phyloP scores from a whole-genome alignment of 2,797 vertebrate genomes.

The Okamejei kenojei region DNA sequence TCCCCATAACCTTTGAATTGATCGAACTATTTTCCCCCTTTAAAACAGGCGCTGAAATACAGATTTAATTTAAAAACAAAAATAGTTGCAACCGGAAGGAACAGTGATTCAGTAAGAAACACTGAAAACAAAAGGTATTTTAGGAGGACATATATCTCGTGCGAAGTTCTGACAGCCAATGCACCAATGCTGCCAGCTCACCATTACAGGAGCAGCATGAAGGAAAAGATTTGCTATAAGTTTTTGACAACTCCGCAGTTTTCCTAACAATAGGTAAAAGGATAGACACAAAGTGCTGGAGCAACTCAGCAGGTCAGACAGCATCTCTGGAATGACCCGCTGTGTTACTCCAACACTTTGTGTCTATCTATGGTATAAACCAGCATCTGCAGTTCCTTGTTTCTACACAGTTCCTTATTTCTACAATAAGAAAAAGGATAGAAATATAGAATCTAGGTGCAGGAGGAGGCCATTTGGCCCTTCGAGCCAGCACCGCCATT shows the following conservation, averaged over 20 bases:
- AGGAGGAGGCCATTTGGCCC: too few relatives aligned
- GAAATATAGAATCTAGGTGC: too few relatives aligned
- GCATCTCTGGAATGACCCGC: too few relatives aligned
- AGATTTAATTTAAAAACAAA: not conserved
- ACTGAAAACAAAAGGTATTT: not conserved
- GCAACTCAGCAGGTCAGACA: too few relatives aligned
- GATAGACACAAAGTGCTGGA: too few relatives aligned
- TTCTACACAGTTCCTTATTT: too few relatives aligned
- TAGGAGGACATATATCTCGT: not conserved
- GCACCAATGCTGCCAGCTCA: not conserved
- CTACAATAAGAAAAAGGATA: not conserved
- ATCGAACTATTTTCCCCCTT: not conserved
- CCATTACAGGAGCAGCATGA: not conserved
- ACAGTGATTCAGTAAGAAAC: too few relatives aligned
- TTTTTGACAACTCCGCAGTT: not conserved
- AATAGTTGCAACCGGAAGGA: not conserved
- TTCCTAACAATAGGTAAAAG: not conserved
- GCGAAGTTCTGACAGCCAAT: conserved; percentile 8
- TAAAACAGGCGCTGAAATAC: not conserved
- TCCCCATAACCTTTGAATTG: too few relatives aligned
- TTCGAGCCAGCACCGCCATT: too few relatives aligned
- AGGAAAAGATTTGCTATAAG: not conserved
- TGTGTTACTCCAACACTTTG: too few relatives aligned
- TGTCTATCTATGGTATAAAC: too few relatives aligned
- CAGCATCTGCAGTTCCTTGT: too few relatives aligned